Conservation (phyloP, 2,888 invertebrate genomes). For the Baronia brevicornis region DNA sequence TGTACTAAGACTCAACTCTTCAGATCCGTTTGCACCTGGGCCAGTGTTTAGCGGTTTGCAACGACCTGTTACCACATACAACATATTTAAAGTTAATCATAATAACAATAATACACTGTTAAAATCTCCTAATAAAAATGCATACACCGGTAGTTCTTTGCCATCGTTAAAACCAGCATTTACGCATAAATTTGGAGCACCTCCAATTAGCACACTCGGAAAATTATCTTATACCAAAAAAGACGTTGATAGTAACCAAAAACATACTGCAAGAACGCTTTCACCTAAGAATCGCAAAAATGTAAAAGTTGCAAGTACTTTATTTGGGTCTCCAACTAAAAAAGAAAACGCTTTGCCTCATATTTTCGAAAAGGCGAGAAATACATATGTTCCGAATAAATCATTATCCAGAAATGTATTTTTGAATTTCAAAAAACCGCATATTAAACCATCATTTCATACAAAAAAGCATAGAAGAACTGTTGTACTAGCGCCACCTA, state of each 20-base stretch:
- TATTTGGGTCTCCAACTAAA: slow-evolving; percentile 36
- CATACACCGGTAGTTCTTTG: slow-evolving; percentile 42
- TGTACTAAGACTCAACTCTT: slow-evolving; percentile 47
- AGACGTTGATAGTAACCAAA: slow-evolving; percentile 42
- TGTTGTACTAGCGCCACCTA: slow-evolving; percentile 64
- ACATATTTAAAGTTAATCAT: slow-evolving; percentile 65
- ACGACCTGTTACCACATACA: slow-evolving; percentile 57
- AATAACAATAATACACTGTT: slow-evolving; percentile 61
- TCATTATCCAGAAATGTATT: slow-evolving; percentile 63
- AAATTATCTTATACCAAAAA: slow-evolving; percentile 44
- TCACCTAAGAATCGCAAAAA: slow-evolving; percentile 56
- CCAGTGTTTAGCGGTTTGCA: slow-evolving; percentile 70
- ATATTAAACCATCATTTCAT: slow-evolving; percentile 56
- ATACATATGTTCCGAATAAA: slow-evolving; percentile 63
- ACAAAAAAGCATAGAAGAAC: slow-evolving; percentile 75
- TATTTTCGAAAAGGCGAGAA: slow-evolving; percentile 64
- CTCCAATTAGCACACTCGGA: slow-evolving; percentile 48
- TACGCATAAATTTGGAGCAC: slow-evolving; percentile 63
- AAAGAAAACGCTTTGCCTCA: slow-evolving; percentile 47
- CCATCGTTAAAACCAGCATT: slow-evolving; percentile 61
- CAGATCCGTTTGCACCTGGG: slow-evolving; percentile 68
- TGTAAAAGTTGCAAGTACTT: slow-evolving; percentile 35
- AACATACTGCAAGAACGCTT: slow-evolving; percentile 37
- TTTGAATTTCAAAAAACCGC: slow-evolving; percentile 63
- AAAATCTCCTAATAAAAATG: slow-evolving; percentile 53